Conservation (phyloP, 2,113 vertebrate species). For the Mixornis gularis region DNA sequence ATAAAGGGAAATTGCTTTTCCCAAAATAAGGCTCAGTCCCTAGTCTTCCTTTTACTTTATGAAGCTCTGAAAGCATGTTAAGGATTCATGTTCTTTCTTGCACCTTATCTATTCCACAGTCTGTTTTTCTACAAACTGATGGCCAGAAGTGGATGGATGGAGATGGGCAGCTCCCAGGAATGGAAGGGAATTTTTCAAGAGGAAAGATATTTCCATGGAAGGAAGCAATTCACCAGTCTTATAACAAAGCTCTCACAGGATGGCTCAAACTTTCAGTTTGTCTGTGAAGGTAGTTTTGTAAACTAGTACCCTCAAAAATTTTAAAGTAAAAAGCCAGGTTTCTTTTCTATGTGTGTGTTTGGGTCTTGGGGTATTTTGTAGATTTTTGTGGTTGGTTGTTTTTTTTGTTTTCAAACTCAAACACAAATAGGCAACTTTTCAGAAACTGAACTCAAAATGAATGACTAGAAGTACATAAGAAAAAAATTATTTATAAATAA, state of each 20-base stretch:
- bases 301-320: background rate
- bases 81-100: background rate
- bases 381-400: background rate
- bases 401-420: background rate
- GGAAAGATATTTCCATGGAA: background rate
- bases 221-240: background rate
- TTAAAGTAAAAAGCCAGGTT: background rate
- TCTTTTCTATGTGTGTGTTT: background rate
- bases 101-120: background rate
- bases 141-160: background rate
- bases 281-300: background rate
- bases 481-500: background rate
- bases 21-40: background rate
- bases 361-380: accelerated
- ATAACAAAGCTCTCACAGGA: background rate
- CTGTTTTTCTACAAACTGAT: background rate
- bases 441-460: background rate
- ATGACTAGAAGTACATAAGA: background rate
- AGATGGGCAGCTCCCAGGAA: background rate
- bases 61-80: background rate
- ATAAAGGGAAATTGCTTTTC: background rate
- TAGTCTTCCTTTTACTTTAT: background rate
- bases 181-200: background rate
- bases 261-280: background rate
- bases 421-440: background rate